Evolutionary conservation across 2,797 vertebrate species (phyloP), one percentile per base, ranked within the genome.

Genomic region (Ispidina lecontei): DNA sequence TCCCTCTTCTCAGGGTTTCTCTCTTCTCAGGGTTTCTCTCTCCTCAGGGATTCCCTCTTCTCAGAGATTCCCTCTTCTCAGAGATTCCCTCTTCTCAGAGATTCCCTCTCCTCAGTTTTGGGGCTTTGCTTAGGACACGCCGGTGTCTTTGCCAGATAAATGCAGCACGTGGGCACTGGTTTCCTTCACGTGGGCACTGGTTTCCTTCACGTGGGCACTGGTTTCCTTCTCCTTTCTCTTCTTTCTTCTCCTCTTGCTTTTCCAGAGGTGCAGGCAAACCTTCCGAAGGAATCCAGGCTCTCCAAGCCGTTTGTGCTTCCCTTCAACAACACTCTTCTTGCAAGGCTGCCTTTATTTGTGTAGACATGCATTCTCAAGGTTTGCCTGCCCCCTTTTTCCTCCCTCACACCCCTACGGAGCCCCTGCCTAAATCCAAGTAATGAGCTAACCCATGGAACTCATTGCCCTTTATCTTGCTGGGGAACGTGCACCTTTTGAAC

Each of bases 401-500:
- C 80, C 84, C 96, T 93, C 94, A 90, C 97, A 93, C 95, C 96
- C 96, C 92, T 96, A 96, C 41, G 33, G 95, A 97, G 97, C 97
- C 96, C 96, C 94, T 95, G 96, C 95, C 95, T 93, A 94, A 97
- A 95, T 95, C 95, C 95, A 90, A 94, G 96, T 98, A 98, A 98
- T 98, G 97, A 98, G 97, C 97, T 97, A 96, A 97, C 96, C 95
- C 96, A 94, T 96, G 97, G 97, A 97, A 97, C 97, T 89, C 97
- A 94, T 97, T 97, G 98, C 97, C 98, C 98, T 98, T 98, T 97
- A 98, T 98, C 98, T 98, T 94, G 97, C 97, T 97, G 97, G 97
- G 98, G 97, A 96, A 97, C 96, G 96, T 95, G 97, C 98, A 98
- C 98, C 98, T 98, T 98, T 98, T 98, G 98, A 98, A 98, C 98